A percentile compares a stretch with the other conserved stretches of the same genome.
These are phyloP conservation scores for Limanda limanda DNA, from an alignment of 2,113 vertebrate species.

Conservation along the genomic window DNA sequence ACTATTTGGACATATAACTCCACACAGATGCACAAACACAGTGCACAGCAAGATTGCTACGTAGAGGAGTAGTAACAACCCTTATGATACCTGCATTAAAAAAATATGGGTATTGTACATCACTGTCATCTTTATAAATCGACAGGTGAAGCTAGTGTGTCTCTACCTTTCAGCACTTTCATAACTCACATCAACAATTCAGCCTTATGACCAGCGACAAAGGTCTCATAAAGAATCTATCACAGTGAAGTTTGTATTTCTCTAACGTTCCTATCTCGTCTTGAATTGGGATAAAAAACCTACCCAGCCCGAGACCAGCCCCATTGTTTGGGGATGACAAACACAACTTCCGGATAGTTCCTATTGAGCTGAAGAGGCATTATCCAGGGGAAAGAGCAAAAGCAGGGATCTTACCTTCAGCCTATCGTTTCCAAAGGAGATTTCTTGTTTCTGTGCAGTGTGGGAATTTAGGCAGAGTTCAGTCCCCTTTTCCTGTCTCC, in stretches of 20 bases:
- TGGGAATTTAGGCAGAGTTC: conserved; percentile 42
- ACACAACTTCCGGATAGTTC: neutral
- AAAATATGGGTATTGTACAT: neutral
- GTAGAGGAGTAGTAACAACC: neutral
- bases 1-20: neutral
- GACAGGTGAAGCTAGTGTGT: too few species aligned
- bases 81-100: neutral
- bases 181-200: conserved; percentile 13
- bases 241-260: conserved; percentile 3
- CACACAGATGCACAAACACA: neutral
- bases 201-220: conserved; percentile 21
- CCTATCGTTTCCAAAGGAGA: conserved; percentile 2
- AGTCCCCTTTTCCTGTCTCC: conserved; percentile 30
- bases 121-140: neutral
- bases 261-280: conserved; percentile 2
- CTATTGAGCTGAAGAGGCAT: conserved; percentile 9
- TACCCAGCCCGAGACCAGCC: conserved; percentile 13
- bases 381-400: conserved; percentile 6
- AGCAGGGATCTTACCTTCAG: conserved; percentile 34
- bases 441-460: conserved; percentile 11
- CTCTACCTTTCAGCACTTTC: conserved; percentile 15
- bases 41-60: neutral
- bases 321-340: conserved; percentile 8
- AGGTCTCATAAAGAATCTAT: conserved; percentile 27
- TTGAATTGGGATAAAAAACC: conserved; percentile 4